A percentile compares a stretch with the other conserved stretches of the same genome.
Conservation (phyloP, 2,113 vertebrate genomes). For the Equus przewalskii region DNA sequence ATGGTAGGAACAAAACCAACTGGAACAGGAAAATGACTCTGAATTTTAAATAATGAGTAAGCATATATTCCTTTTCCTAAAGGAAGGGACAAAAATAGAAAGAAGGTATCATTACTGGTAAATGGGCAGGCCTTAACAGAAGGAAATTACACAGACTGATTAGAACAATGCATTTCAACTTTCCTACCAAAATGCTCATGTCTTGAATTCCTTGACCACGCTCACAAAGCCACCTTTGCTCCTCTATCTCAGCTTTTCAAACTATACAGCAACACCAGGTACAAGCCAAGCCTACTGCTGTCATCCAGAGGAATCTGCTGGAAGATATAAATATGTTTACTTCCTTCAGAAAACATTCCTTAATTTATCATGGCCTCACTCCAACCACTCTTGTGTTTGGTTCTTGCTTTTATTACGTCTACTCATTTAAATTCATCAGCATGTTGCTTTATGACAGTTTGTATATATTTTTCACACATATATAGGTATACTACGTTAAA, state of each 20-base stretch:
- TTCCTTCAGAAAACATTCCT: constrained; percentile 3
- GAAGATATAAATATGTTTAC: background rate
- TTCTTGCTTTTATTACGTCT: constrained; percentile 41
- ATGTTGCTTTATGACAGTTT: constrained; percentile 78
- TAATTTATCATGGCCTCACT: constrained; percentile 27
- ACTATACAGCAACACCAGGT: background rate
- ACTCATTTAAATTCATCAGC: constrained; percentile 74
- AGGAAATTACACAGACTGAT: constrained; percentile 78
- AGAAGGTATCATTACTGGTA: constrained; percentile 83
- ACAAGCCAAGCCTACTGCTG: background rate
- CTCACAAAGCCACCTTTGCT: background rate
- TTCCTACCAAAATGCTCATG: constrained; percentile 6
- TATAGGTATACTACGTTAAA: constrained; percentile 74
- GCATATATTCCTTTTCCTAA: constrained; percentile 81
- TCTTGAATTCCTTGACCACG: background rate
- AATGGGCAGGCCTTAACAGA: constrained; percentile 77
- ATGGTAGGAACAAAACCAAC: constrained; percentile 63
- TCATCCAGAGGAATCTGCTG: background rate
- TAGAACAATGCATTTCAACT: constrained; percentile 71
- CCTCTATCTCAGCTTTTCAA: background rate
- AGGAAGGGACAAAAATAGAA: constrained; percentile 85
- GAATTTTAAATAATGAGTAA: constrained; percentile 81
- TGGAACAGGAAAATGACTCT: constrained; percentile 79
- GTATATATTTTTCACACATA: constrained; percentile 63
- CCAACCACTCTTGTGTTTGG: constrained; percentile 13